Evolutionary conservation across 2,888 invertebrate genomes (phyloP), one percentile per base, ranked within the genome.

Genomic region (Vannuccia rotundouncinata): DNA sequence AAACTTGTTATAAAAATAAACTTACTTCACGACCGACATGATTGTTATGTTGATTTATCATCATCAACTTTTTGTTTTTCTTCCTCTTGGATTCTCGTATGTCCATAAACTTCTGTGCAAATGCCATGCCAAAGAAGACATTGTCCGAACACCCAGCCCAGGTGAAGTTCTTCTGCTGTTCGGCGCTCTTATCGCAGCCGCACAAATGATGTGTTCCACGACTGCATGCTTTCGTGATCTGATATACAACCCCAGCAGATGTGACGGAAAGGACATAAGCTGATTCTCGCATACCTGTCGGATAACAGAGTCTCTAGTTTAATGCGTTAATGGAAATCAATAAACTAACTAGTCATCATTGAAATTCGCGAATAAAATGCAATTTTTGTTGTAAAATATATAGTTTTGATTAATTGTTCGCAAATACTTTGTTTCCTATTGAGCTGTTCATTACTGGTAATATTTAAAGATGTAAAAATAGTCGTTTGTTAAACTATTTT

Each of bases 81-180:
- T 93, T 90, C 27, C 78, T 27, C 30, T 27, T 60, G 1, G 17
- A 29, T 31, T 81, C 80, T 10, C 73, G 27, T 0, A 66, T 22
- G 74, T 81, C 81, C 25, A 81, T 30, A 45, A 81, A 81, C 29
- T 60, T 13, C n/a, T 59, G n/a, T 13, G 81, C 77, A 77, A 81
- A 81, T 25, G 80, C 81, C 5, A 31, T 76, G n/a, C 81, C 81
- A 77, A 81, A 81, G 45, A 77, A 81, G 27, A 81, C 77, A 28
- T 99, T 95, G 88, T 98, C 97, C 0, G 97, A 97, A 85, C 96
- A 98, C 29, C 98, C 98, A 31, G 95, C 95, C 98, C 98, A 98
- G 60, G 74, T 73, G 31, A 74, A 74, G 30, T 79, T 79, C 1
- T n/a, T n/a, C 17, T 74, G 31, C n/a, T 79, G n/a, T 22, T 66